These are phyloP conservation scores for Pyrochroa serraticornis DNA, from an alignment of 2,888 invertebrate species.

Conservation along the genomic window DNA sequence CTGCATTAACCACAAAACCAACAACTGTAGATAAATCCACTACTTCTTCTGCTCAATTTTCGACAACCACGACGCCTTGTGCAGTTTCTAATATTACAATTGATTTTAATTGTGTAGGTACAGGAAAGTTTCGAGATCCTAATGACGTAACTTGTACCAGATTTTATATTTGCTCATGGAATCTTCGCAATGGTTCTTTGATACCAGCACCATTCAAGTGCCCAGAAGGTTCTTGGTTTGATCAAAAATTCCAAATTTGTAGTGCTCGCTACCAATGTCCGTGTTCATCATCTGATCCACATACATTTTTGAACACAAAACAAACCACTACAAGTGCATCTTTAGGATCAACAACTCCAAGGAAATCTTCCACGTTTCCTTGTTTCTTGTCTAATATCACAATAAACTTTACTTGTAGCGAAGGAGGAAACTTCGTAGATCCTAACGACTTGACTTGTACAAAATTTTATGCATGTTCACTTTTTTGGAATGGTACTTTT, in stretches of 20 bases:
- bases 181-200: conserved; percentile 28
- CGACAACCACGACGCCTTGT: conserved; percentile 2
- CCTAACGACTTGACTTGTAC: too few species aligned
- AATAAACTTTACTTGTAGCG: conserved; percentile 7
- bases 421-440: too few species aligned
- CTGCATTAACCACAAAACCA: not conserved
- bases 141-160: conserved; percentile 32
- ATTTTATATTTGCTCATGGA: conserved; percentile 33
- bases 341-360: not conserved
- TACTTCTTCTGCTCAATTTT: not conserved
- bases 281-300: conserved; percentile 9
- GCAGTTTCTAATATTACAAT: not conserved
- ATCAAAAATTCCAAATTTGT: conserved; percentile 57
- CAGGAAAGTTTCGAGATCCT: conserved; percentile 32
- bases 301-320: not conserved
- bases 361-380: too few species aligned
- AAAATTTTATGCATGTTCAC: too few species aligned
- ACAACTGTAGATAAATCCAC: not conserved
- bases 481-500: too few species aligned
- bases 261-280: conserved; percentile 44
- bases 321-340: not conserved
- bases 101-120: conserved; percentile 25
- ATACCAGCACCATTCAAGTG: conserved; percentile 43
- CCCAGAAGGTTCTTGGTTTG: conserved; percentile 51
- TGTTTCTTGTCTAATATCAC: too few species aligned